Evolutionary conservation across 2,888 invertebrate genomes (phyloP), one percentile per base, ranked within the genome.

Genomic region (Drosophila emarginata): DNA sequence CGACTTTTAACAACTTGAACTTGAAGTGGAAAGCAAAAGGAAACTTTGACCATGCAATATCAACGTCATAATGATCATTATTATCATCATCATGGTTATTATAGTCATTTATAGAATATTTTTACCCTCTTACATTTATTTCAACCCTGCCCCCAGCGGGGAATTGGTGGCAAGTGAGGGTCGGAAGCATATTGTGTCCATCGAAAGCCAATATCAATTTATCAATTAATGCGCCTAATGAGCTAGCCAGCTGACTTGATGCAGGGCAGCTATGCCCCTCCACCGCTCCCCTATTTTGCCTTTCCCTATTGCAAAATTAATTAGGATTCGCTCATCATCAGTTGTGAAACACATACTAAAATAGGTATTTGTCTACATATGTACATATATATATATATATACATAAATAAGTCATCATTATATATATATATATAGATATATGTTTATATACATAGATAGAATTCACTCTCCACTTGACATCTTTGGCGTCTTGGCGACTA

Each of bases 211-310:
- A 80, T 86, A 80, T 82, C 82, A 80, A 82, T 82, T 82, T 82
- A 82, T 82, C 82, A 82, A 82, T 82, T 82, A 82, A 86, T 86
- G 64, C 61, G 84, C 67, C 87, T 82, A 82, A 82, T 82, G 87
- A 81, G 81, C 64, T 72, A 74, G 74, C 74, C 76, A 81, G 80
- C 72, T 85, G 86, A 82, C 78, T 83, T 77, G 78, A 83, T 83
- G 78, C 80, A 85, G 39, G 78, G 63, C 64, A 54, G 65, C 45
- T 26, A 32, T 32, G 9, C 45, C 14, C 11, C 9, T 9, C n/a
- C 9, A 1, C 7, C 5, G 6, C 2, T 26, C 63, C 52, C 32
- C 57, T 37, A 39, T 14, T 40, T 66, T 63, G 61, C 64, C 61
- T 74, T 65, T 60, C 15, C 15, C 40, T 40, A 64, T 53, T 71